Evolutionary conservation across 1,140 invertebrate species (phyloP), one percentile per base, ranked within the genome.

Genomic region (Chymomyza costata): DNA sequence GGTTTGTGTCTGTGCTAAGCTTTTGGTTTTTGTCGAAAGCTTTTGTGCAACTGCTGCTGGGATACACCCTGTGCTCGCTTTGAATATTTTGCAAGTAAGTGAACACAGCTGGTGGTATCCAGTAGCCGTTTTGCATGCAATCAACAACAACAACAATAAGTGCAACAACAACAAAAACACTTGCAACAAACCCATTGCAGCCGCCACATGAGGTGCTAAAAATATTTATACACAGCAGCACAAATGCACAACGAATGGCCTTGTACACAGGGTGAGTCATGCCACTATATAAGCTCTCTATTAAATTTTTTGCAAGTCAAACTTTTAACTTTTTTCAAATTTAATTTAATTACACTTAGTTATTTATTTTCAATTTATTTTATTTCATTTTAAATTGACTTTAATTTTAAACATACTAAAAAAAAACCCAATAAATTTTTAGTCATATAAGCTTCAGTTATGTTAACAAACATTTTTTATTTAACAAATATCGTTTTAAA

Each of bases 101-200:
- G 95, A 96, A 96, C 95, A 96, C 95, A 96, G 94, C 94, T 96
- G 94, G 95, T 96, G 95, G 95, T 96, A 95, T 95, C 95, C 94
- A 95, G 93, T 94, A 87, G 87, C 88, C 63, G 64, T 78, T 55
- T 34, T 8, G 57, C 66, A 55, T 45, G 35, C 35, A 39, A 47
- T 44, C 61, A 70, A 61, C 59, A 51, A 18, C 43, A 39, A 18
- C 38, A 31, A 28, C 43, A 50, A 45, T 45, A 58, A 44, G 34
- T 38, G 17, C 31, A 35, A 11, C 34, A 41, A 2, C 64, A 37
- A 8, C 34, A 18, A 8, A 34, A 35, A 6, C 17, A 37, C n/a
- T n/a, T n/a, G 43, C 13, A 45, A 14, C 52, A 25, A 38, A 15
- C 10, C 5, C 14, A 17, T 31, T 17, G 7, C 6, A 18, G 16